Conservation (phyloP, 1,140 invertebrate species). For the Bombus cullumanus region DNA sequence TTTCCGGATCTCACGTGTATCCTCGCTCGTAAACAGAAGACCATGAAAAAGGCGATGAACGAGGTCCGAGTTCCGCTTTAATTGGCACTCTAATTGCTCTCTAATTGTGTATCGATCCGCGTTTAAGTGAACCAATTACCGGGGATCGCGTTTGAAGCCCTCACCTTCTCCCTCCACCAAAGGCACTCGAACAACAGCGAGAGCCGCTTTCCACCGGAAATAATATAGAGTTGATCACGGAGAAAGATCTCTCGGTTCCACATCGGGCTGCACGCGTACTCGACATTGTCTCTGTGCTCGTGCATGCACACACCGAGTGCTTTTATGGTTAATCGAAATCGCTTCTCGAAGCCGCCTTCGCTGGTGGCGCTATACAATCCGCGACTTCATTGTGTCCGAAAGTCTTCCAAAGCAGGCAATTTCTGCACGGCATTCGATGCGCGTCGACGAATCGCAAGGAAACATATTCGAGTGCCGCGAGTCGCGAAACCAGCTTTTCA, state of each 20-base stretch:
- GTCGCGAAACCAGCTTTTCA: constrained; percentile 13
- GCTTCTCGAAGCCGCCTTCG: constrained; percentile 46
- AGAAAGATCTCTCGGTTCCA: constrained; percentile 48
- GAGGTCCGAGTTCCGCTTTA: constrained; percentile 39
- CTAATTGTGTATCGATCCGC: constrained; percentile 72
- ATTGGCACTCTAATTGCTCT: constrained; percentile 71
- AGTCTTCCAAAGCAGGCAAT: constrained; percentile 62
- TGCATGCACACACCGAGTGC: constrained; percentile 42
- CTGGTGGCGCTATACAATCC: constrained; percentile 36
- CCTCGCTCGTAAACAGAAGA: constrained; percentile 6
- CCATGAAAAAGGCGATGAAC: constrained; percentile 46
- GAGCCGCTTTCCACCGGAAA: constrained; percentile 61
- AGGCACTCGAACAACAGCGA: constrained; percentile 49
- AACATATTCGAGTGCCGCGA: constrained; percentile 28
- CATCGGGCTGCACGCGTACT: background rate
- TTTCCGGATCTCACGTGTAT: constrained; percentile 9
- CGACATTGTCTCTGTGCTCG: background rate
- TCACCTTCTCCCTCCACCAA: background rate
- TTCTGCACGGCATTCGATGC: constrained; percentile 47
- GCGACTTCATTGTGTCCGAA: constrained; percentile 63
- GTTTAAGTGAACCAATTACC: constrained; percentile 73
- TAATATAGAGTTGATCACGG: constrained; percentile 62
- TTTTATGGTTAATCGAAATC: constrained; percentile 70
- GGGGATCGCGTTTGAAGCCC: constrained; percentile 55
- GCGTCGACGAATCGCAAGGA: constrained; percentile 20